Base-by-base conservation (phyloP, 1,140 invertebrate species). In the Drosophila tani region DNA sequence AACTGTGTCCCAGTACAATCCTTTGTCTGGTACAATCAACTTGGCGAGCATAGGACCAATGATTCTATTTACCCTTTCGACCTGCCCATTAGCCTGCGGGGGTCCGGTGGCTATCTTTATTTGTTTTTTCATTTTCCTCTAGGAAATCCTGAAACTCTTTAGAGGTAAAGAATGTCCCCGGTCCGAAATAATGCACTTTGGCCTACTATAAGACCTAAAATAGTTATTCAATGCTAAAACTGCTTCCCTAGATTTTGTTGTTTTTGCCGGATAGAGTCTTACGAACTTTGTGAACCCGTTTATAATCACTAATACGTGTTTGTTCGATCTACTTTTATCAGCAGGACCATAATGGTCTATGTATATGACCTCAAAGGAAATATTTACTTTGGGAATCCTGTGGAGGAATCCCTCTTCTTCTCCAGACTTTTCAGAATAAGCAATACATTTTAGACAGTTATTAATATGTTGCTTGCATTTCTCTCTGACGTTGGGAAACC, bases 241-340 rank as follows among this genome's bases (percentile, higher is more conserved):
- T 27, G 55, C 55, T 21, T 56, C 35, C 3, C 15, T 56, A 9
- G 35, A 40, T 6, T 21, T 58, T 7, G 40, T 29, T 1, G 56
- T 43, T 27, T 58, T 58, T 15, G 24, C 24, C 3, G 15, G n/a
- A 35, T 53, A 53, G 9, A 53, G 29, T 5, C 35, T 56, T 21
- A 41, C 7, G 7, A 41, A 56, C n/a, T 35, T 60, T 17, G 17
- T 60, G 27, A 35, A n/a, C 8, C 19, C 43, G 14, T 49, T 29
- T 35, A 60, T 49, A n/a, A 60, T 8, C 2, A 49, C 58, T 24
- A n/a, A 60, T 2, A 66, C 21, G 29, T 66, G 19, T 21, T 66
- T 66, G 7, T 58, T 57, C 1, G 41, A 14, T 14, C 43, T 24
- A 19, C 19, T 58, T 24, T 35, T 58, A 11, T 58, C 21, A 6